Base-by-base conservation (phyloP, 2,888 invertebrate species). In the Leptura quadrifasciata region DNA sequence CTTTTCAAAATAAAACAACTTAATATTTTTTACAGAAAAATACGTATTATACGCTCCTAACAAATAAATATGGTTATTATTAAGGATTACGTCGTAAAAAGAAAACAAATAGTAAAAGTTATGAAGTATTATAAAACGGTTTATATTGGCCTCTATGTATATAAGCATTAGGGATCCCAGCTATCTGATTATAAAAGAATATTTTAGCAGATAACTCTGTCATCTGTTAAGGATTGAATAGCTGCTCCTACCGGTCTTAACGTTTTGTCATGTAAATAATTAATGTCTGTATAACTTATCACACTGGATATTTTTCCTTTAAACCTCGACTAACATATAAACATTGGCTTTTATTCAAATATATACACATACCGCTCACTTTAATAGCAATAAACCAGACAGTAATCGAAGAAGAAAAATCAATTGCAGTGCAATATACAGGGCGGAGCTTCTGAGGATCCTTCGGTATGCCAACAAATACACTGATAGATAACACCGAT, bases 181-280 rank as follows among this genome's bases (percentile, higher is more conserved):
- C 63, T 63, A 35, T 39, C 17, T 69, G 35, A 58, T 39, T 69
- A 69, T 69, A 69, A 68, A 68, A 47, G 69, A 20, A 69, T 54
- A 69, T 58, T 69, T 69, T 69, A 69, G 69, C 69, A 58, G 31
- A 27, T 58, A 69, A 69, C 69, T 58, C 20, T 21, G 68, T 58
- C 69, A 35, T 69, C 58, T 69, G 18, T 39, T 35, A 69, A 21
- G 55, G 24, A 12, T 8, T 69, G 69, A 69, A 69, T 69, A 57
- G 69, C 69, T 39, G 31, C 31, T 27, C 35, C 69, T 69, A 68
- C 68, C 68, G 69, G 69, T 69, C 69, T 69, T 69, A 69, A 57
- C 24, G 55, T 69, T 58, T 69, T 69, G 69, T 69, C 58, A 69
- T 69, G 69, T 69, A 69, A 69, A 69, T 69, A 69, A 69, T 69